Evolutionary conservation across 1,140 invertebrate genomes (phyloP).

Genomic region (Trissolcus basalis): DNA sequence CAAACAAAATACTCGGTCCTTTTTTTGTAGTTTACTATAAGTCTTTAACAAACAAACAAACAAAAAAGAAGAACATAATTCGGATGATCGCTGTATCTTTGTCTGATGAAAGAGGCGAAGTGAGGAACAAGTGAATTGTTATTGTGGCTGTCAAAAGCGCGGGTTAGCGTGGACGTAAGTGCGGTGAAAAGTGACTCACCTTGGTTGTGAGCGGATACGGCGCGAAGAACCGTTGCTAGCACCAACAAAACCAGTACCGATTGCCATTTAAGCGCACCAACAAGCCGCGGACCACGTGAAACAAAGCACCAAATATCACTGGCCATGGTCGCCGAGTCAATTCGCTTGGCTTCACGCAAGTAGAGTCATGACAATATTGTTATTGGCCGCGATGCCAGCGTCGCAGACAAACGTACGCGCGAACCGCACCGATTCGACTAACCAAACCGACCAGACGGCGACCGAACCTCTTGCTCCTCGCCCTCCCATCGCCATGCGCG

Average conservation of each 20-base stretch:
- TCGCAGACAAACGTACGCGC: constrained; percentile 43
- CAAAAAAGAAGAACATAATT: no score
- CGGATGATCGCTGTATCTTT: no score
- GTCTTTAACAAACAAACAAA: no score
- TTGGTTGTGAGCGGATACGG: constrained; percentile 58
- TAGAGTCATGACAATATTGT: constrained; percentile 60
- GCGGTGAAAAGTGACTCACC: constrained; percentile 62
- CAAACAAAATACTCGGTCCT: no score
- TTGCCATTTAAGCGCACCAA: constrained; percentile 61
- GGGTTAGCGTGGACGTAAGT: constrained; percentile 1
- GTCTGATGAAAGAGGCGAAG: constrained; percentile 7
- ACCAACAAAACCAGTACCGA: constrained; percentile 64
- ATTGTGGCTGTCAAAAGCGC: constrained; percentile 26
- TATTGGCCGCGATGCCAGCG: constrained; percentile 28
- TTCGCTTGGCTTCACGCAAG: constrained; percentile 57
- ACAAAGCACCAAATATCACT: constrained; percentile 65
- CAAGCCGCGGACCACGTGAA: constrained; percentile 46
- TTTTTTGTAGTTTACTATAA: no score
- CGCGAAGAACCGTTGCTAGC: constrained; percentile 55
- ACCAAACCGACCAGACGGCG: constrained; percentile 51
- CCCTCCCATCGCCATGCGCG: not conserved
- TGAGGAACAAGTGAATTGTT: constrained; percentile 26
- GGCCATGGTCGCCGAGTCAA: constrained; percentile 59
- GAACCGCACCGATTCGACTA: constrained; percentile 64
- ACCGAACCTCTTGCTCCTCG: not conserved